Percentiles rank a stretch among this genome's conserved stretches.
These are phyloP conservation scores for Astatoreochromis straeleni DNA, from an alignment of 2,113 vertebrate species.

Conservation along the genomic window DNA sequence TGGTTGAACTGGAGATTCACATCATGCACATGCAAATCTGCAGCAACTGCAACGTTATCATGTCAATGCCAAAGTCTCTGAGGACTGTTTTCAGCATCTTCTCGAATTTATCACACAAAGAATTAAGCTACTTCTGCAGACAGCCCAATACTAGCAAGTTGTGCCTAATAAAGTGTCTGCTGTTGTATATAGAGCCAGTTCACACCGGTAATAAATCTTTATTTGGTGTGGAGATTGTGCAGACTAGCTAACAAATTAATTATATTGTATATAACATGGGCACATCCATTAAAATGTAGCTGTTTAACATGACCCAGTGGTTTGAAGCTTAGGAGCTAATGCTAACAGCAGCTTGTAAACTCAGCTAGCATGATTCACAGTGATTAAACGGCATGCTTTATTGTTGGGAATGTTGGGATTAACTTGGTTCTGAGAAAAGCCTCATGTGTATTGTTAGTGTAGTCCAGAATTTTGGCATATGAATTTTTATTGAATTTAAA, in stretches of 20 bases:
- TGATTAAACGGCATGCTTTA: neutral
- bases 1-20: neutral
- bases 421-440: neutral
- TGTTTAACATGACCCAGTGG: neutral
- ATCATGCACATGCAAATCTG: neutral
- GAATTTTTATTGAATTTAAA: neutral
- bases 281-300: neutral
- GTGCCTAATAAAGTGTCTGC: neutral
- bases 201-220: neutral
- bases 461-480: neutral
- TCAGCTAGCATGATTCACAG: neutral
- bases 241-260: neutral
- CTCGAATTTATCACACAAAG: neutral
- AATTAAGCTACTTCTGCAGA: fast-evolving
- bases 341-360: neutral
- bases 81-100: neutral
- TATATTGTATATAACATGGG: neutral
- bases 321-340: neutral
- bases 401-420: neutral
- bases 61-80: neutral
- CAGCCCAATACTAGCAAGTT: neutral
- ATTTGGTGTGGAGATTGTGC: neutral
- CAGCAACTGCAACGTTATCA: neutral
- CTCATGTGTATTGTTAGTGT: fast-evolving
- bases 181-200: neutral